Base-by-base conservation (phyloP, 2,888 invertebrate genomes). In the Callinectes sapidus region DNA sequence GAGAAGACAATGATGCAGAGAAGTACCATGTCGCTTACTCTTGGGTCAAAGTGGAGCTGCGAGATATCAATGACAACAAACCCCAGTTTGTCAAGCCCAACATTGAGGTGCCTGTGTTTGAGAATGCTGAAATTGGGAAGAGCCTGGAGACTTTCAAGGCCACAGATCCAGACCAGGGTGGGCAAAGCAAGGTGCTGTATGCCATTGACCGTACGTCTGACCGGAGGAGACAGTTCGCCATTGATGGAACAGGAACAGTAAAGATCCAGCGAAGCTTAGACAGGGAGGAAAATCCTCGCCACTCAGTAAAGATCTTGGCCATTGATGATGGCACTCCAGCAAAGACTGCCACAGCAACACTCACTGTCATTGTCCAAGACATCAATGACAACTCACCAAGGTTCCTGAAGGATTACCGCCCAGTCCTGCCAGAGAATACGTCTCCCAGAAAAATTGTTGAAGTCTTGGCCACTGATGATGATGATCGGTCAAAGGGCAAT, bases 11-110 rank as follows among this genome's bases (percentile, higher is more conserved):
- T 95, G 98, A 98, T 96, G 98, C 98, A 96, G 99, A 99, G 96
- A 99, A 99, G 96, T 98, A 99, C 95, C 99, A 99, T 96, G 98
- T 99, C 95, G 99, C 99, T 94, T 98, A 98, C 96, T 98, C 99
- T 1, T 98, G 98, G 98, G 98, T 99, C 92, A 98, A 98, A 94
- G 98, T 99, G 55, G 98, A 98, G 95, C 96, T 99, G 94, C 97
- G 98, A 94, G 99, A 99, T 96, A 95, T 96, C 94, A 99, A 99
- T 96, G 99, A 99, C 96, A 99, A 99, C 96, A 98, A 98, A 96
- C 99, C 99, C 8, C 98, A 98, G 95, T 99, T 98, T 95, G 98
- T 99, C 95, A 97, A 97, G 95, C 98, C 99, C 88, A 98, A 98
- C 95, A 98, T 99, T 95, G 98, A 98, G 96, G 98, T 98, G 6